phyloP scores from a whole-genome alignment of 2,888 invertebrate species.

The Hecatera dysodea region DNA sequence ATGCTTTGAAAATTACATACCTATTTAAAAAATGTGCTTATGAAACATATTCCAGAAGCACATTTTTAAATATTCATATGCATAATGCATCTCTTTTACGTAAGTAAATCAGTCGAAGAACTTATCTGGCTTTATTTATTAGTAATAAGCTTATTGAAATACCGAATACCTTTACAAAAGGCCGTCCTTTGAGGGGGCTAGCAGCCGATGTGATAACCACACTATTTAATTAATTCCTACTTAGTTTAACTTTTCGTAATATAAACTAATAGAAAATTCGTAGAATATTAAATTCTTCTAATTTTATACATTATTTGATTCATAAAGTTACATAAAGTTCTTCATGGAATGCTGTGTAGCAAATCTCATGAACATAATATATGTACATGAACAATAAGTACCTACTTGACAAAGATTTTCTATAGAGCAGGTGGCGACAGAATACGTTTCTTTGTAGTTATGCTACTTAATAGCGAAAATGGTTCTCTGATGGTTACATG shows the following conservation, averaged over 20 bases:
- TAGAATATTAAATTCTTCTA: conserved; percentile 25
- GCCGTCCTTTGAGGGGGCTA: conserved; percentile 2
- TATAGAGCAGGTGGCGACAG: too few species aligned
- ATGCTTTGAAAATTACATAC: too few species aligned
- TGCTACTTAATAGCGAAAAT: not conserved
- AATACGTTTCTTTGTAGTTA: too few species aligned
- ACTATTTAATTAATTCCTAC: conserved; percentile 51
- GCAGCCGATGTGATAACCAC: conserved; percentile 29
- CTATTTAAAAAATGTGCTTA: too few species aligned
- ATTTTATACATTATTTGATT: not conserved
- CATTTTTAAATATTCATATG: not conserved
- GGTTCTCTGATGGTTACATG: not conserved
- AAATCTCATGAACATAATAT: too few species aligned
- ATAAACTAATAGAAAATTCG: conserved; percentile 33
- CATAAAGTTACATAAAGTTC: not conserved
- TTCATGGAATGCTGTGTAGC: not conserved
- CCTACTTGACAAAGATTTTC: too few species aligned
- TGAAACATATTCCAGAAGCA: too few species aligned
- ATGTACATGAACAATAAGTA: too few species aligned
- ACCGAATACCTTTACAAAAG: conserved; percentile 9
- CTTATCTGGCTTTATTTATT: not conserved
- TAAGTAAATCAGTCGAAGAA: not conserved
- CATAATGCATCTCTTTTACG: not conserved
- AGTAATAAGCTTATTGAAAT: conserved; percentile 20
- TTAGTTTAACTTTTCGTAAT: conserved; percentile 37